These are phyloP conservation scores for Nicator chloris DNA, from an alignment of 2,113 vertebrate species.

Conservation along the genomic window DNA sequence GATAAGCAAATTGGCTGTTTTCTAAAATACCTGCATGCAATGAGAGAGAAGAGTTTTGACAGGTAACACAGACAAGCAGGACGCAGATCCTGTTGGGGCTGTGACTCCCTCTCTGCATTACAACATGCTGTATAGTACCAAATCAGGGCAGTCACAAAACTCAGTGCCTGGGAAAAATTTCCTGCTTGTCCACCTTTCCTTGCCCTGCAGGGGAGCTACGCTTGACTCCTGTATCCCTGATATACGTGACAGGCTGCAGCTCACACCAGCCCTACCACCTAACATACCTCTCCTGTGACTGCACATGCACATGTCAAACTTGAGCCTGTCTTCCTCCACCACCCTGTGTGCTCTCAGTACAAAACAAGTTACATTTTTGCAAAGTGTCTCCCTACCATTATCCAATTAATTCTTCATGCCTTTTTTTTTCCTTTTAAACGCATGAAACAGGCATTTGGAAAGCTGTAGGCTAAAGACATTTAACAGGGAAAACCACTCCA, in stretches of 20 bases:
- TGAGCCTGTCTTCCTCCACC: neutral
- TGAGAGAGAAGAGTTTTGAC: neutral
- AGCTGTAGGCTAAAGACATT: constrained; percentile 22
- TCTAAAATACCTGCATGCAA: neutral
- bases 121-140: neutral
- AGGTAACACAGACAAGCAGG: neutral
- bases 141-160: neutral
- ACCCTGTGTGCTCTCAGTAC: neutral
- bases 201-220: neutral
- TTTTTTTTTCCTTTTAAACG: neutral
- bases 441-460: neutral
- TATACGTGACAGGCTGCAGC: neutral
- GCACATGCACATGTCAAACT: neutral
- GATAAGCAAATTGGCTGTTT: neutral
- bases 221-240: neutral
- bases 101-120: neutral
- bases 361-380: neutral
- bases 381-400: neutral
- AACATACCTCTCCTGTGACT: neutral
- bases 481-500: neutral
- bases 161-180: neutral
- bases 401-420: neutral
- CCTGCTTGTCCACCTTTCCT: constrained; percentile 1
- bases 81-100: neutral
- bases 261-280: neutral